These are phyloP conservation scores for Chymomyza amoena DNA, from an alignment of 2,888 invertebrate genomes.

Conservation along the genomic window DNA sequence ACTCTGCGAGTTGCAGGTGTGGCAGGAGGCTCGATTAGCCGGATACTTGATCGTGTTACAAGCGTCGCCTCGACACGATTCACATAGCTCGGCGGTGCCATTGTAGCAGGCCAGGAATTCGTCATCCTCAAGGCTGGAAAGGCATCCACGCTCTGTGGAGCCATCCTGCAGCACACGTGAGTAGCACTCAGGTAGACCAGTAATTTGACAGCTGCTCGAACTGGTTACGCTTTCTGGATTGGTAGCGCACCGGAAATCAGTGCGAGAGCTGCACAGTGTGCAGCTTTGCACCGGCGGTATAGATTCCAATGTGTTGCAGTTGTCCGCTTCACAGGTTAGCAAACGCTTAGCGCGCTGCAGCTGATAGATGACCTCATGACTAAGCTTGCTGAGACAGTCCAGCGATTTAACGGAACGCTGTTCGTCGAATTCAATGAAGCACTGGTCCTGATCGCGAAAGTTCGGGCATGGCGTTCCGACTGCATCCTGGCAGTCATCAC, in stretches of 20 bases:
- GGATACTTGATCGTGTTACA: conserved; percentile 71
- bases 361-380: conserved; percentile 53
- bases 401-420: conserved; percentile 41
- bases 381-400: conserved; percentile 71
- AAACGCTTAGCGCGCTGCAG: conserved; percentile 61
- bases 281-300: conserved; percentile 56
- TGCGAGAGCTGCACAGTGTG: conserved; percentile 70
- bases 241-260: conserved; percentile 64
- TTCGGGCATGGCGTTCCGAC: conserved; percentile 46
- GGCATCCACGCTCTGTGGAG: conserved; percentile 75
- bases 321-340: conserved; percentile 54
- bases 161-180: conserved; percentile 67
- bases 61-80: conserved; percentile 51
- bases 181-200: conserved; percentile 70
- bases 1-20: conserved; percentile 65
- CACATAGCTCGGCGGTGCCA: conserved; percentile 62
- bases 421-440: conserved; percentile 69
- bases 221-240: conserved; percentile 41
- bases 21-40: conserved; percentile 58
- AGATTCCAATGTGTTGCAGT: conserved; percentile 64
- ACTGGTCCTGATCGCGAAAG: conserved; percentile 67
- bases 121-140: conserved; percentile 66
- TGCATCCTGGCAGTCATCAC: conserved; percentile 60
- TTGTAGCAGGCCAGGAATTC: conserved; percentile 69
- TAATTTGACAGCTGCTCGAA: conserved; percentile 43